Evolutionary conservation across 2,797 vertebrate species (phyloP).

Genomic region (Parotocinclus haroldoi): DNA sequence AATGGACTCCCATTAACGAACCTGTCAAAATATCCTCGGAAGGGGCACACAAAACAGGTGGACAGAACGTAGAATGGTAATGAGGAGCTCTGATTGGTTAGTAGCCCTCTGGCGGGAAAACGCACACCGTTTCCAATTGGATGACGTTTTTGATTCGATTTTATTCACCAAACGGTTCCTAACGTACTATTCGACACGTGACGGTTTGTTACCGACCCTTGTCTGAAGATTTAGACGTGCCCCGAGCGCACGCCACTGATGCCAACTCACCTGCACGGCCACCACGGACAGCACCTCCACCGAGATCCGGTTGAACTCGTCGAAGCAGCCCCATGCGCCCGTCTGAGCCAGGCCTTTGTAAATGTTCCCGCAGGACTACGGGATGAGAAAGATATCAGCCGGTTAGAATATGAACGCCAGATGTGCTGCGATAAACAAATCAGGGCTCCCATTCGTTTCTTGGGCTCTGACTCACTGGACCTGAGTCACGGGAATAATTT

Average conservation of each 20-base stretch:
- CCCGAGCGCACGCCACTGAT: background rate
- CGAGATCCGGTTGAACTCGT: slow-evolving; percentile 96
- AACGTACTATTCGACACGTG: no score
- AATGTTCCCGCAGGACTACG: slow-evolving; percentile 94
- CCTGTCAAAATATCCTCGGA: no score
- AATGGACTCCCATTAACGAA: no score
- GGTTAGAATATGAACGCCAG: slow-evolving; percentile 10
- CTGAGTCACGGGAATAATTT: slow-evolving; percentile 30
- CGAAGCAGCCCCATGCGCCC: slow-evolving; percentile 96
- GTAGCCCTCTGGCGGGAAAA: no score
- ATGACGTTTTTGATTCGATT: no score
- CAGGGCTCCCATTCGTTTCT: slow-evolving; percentile 2
- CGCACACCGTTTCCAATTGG: no score
- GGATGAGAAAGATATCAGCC: slow-evolving; percentile 32
- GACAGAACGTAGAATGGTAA: no score
- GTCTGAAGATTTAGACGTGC: no score
- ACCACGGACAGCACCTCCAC: slow-evolving; percentile 96
- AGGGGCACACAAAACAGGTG: no score
- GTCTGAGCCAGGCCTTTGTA: slow-evolving; percentile 97
- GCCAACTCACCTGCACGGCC: slow-evolving; percentile 85
- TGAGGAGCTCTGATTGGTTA: no score
- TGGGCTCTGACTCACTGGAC: slow-evolving; percentile 16
- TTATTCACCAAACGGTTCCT: no score
- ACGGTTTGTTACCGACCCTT: no score
- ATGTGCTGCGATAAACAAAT: slow-evolving; percentile 5